Evolutionary conservation across 2,888 invertebrate genomes (phyloP).

Genomic region (Notodonta ziczac): DNA sequence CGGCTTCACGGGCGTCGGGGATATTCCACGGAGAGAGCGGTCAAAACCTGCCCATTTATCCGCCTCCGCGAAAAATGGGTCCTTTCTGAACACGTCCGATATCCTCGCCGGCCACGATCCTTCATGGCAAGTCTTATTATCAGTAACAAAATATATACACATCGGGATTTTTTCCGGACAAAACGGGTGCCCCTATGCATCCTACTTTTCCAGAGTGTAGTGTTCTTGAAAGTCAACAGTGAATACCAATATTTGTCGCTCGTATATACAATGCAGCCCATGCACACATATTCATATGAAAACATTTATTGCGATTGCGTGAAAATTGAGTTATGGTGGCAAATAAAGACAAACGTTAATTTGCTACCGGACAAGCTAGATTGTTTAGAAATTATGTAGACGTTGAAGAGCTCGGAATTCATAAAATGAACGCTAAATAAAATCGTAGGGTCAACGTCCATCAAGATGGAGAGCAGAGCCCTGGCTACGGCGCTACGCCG

Average conservation of each 20-base stretch:
- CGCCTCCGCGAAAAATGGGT: slow-evolving; percentile 82
- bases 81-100: slow-evolving; percentile 78
- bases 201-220: slow-evolving; percentile 64
- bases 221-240: slow-evolving; percentile 59
- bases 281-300: slow-evolving; percentile 57
- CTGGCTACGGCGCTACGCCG: not conserved
- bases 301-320: slow-evolving; percentile 37
- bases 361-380: slow-evolving; percentile 4
- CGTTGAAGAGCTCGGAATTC: not conserved
- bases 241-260: slow-evolving; percentile 58
- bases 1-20: slow-evolving; percentile 89
- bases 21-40: slow-evolving; percentile 84
- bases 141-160: slow-evolving; percentile 59
- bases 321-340: slow-evolving; percentile 34
- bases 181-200: not conserved
- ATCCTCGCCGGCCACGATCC: slow-evolving; percentile 75
- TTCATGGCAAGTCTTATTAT: slow-evolving; percentile 79
- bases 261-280: slow-evolving; percentile 79
- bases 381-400: not conserved
- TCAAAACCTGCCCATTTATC: slow-evolving; percentile 83
- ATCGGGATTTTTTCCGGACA: slow-evolving; percentile 16
- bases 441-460: not conserved
- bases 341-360: slow-evolving; percentile 6
- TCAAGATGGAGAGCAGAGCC: not conserved
- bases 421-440: not conserved